Evolutionary conservation across 2,888 invertebrate species (phyloP), one percentile per base, ranked within the genome.

Genomic region (Melikaiella ostensackeni): DNA sequence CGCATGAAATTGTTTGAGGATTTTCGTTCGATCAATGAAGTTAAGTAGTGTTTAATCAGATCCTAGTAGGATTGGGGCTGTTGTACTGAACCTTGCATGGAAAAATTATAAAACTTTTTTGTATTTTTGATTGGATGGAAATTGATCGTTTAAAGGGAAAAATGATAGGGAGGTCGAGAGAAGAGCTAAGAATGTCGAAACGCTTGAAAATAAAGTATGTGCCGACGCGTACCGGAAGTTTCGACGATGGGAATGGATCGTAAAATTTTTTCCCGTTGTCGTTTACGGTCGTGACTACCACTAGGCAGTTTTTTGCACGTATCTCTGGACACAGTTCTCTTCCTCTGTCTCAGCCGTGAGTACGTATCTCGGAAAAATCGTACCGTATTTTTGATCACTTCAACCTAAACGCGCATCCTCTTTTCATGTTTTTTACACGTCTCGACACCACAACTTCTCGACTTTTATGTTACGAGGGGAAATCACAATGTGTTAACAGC

Each of bases 221-320:
- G 57, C 30, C 27, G 55, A 73, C 61, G 77, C 78, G 81, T 82
- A 81, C 80, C 80, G 77, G 80, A 74, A 75, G 77, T 80, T 76
- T 80, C 64, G 76, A 75, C 64, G 78, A 78, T 78, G 79, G 77
- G 55, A 64, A 64, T 77, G 16, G 63, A 77, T 82, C 82, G 80
- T 82, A 82, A 82, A 81, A 83, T 81, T 83, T 79, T 73, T 77
- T 79, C 81, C 81, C 74, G 13, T 50, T 50, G 27, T 16, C 59
- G 27, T 27, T 24, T 59, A 59, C n/a, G 13, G 59, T 59, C 27
- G 27, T 6, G 59, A 59, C 6, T 27, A 13, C 59, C 59, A 27
- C 59, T 1, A 27, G 59, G 59, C 27, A 2, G 16, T 27, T 59
- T 24, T 59, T 59, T 27, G 59, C 24, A 59, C 5, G 27, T 27